Percentiles rank a stretch among this genome's conserved stretches.
Conservation (phyloP, 2,888 invertebrate genomes). For the Perdita meconis region DNA sequence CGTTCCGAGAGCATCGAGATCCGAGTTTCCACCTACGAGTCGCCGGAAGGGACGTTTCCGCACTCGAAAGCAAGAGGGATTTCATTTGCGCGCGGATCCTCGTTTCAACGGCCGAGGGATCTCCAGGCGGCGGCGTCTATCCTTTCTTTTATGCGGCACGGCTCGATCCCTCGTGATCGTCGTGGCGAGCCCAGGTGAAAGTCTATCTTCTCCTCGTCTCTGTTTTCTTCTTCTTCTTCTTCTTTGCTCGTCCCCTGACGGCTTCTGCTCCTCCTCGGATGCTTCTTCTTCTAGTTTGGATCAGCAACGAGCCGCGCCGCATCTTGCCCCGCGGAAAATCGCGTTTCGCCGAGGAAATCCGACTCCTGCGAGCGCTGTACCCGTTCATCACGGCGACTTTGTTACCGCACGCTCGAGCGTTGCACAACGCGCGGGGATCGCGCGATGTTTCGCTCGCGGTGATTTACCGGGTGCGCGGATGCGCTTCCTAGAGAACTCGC, state of each 20-base stretch:
- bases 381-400: conserved; percentile 54
- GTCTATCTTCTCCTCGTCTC: conserved; percentile 54
- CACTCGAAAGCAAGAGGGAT: conserved; percentile 64
- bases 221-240: conserved; percentile 5
- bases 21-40: conserved; percentile 73
- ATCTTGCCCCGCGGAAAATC: conserved; percentile 57
- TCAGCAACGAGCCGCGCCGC: conserved; percentile 1
- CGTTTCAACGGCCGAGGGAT: conserved; percentile 62
- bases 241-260: not conserved
- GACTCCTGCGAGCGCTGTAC: conserved; percentile 31
- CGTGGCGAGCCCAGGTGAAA: conserved; percentile 68
- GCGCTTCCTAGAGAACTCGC: conserved; percentile 19
- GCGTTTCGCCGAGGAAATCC: conserved; percentile 40
- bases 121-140: conserved; percentile 45
- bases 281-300: not conserved
- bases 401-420: conserved; percentile 32
- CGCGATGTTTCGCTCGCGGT: conserved; percentile 25
- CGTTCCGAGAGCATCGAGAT: conserved; percentile 52
- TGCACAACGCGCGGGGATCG: conserved; percentile 36
- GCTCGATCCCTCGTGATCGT: conserved; percentile 66
- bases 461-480: conserved; percentile 49
- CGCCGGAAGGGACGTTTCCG: conserved; percentile 76
- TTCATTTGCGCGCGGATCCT: conserved; percentile 72
- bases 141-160: conserved; percentile 60
- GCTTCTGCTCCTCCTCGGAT: not conserved